Evolutionary conservation across 2,888 invertebrate genomes (phyloP), one percentile per base, ranked within the genome.

Genomic region (Ommatoiulus sabulosus): DNA sequence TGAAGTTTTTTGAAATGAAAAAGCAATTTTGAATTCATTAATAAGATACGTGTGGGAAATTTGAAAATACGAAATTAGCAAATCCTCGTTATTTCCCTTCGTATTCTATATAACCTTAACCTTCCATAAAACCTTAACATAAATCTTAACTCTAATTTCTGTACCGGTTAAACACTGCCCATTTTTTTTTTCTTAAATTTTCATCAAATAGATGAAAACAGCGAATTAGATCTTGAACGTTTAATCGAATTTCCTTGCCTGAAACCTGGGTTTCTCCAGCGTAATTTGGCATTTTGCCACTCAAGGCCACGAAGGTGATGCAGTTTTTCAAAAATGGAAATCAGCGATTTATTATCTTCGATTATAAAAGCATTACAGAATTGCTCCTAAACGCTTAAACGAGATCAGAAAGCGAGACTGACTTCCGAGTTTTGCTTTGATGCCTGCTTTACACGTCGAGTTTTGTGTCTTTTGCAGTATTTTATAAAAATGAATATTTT

Each of bases 401-500:
- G 12, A 72, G 72, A 72, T 72, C 24, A 10, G 72, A 24, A 24
- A 72, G 24, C 24, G 10, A 24, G 72, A 72, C 24, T 24, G 24
- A 72, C 24, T 72, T 24, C 72, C 24, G 8, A 20, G 12, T 72
- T 24, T 8, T 24, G 72, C 12, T 72, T 72, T 10, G 24, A 72
- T 72, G 72, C 72, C 17, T 52, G 24, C 24, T 72, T 7, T 24
- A 1, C 10, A 44, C 44, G n/a, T n/a, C 15, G 2, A 20, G 15
- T 44, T 86, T 86, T 86, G 20, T n/a, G n/a, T 15, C 44, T 10
- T 86, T 86, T 12, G 86, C 15, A 15, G 8, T 86, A 12, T 86
- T 86, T 86, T 24, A 0, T 44, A 86, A 44, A 24, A 86, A 86
- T 86, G 72, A 72, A 72, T 72, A 72, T 72, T 72, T 85, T 44